These are phyloP conservation scores for Semaprochilodus insignis DNA, from an alignment of 2,797 vertebrate genomes.

Conservation along the genomic window DNA sequence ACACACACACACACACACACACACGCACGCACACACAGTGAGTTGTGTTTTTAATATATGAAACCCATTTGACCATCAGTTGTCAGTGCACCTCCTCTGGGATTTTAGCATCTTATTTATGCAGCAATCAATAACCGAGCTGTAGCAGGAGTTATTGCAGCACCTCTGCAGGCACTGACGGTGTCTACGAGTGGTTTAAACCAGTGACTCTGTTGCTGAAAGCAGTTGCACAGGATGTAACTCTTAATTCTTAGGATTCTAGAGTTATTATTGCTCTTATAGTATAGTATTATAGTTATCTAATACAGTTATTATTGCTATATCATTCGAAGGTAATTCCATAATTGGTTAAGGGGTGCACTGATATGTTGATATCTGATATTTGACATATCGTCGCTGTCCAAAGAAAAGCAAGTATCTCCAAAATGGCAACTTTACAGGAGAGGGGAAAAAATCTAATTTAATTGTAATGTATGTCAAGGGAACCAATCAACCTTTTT, in stretches of 20 bases:
- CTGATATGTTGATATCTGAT: too few species aligned
- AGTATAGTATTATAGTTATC: too few species aligned
- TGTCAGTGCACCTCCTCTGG: constrained; percentile 1
- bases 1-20: constrained; percentile 2
- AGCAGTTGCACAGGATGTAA: neutral
- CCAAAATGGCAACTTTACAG: too few species aligned
- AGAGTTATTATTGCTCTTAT: neutral
- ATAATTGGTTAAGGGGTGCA: neutral
- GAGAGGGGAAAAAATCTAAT: too few species aligned
- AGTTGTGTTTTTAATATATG: constrained; percentile 16
- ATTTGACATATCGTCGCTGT: too few species aligned
- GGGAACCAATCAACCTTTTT: too few species aligned
- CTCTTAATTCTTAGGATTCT: neutral
- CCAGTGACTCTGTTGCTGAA: neutral
- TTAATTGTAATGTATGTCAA: too few species aligned
- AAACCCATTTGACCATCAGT: neutral
- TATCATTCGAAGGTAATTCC: neutral
- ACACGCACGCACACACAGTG: neutral
- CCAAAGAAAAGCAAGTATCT: too few species aligned
- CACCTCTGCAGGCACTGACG: neutral
- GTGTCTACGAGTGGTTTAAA: neutral
- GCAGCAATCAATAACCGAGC: constrained; percentile 10
- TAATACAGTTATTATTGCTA: neutral
- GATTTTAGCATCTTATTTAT: constrained; percentile 7
- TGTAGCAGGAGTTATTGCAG: constrained; percentile 3